A percentile compares a stretch with the other conserved stretches of the same genome.
phyloP scores from a whole-genome alignment of 2,888 invertebrate genomes.

The Thymelicus lineola region DNA sequence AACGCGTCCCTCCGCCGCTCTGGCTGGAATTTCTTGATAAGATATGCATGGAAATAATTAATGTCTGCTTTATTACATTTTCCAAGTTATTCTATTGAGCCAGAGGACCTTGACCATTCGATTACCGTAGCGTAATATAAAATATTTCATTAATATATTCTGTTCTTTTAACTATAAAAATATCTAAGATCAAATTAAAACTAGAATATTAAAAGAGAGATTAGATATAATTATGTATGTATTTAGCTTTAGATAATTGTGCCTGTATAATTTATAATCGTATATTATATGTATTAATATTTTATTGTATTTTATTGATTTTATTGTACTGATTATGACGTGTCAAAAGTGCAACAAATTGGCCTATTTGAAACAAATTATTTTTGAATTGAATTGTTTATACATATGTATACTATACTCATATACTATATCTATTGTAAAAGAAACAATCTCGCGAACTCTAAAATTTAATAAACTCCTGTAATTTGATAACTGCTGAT shows the following conservation, averaged over 20 bases:
- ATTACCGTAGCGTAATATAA: constrained; percentile 2
- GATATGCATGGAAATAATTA: constrained; percentile 81
- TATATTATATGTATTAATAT: too few species aligned
- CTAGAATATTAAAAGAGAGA: too few species aligned
- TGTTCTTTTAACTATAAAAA: neutral
- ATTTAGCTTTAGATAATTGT: too few species aligned
- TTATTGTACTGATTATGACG: too few species aligned
- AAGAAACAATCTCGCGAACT: neutral
- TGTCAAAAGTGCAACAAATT: too few species aligned
- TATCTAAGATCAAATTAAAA: neutral
- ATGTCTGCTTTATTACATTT: constrained; percentile 82
- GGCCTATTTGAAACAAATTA: too few species aligned
- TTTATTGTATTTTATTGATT: too few species aligned
- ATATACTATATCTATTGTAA: too few species aligned
- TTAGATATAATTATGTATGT: too few species aligned
- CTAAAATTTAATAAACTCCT: neutral
- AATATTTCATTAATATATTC: constrained; percentile 8
- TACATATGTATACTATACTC: too few species aligned
- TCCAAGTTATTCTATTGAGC: constrained; percentile 52
- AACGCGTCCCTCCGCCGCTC: constrained; percentile 60
- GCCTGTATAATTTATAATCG: too few species aligned
- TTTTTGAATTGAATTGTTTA: too few species aligned
- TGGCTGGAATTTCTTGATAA: constrained; percentile 74
- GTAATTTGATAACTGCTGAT: constrained; percentile 6
- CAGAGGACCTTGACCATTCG: constrained; percentile 22